A percentile compares a stretch with the other conserved stretches of the same genome.
Conservation (phyloP, 2,797 vertebrate genomes). For the Chromobotia macracanthus region DNA sequence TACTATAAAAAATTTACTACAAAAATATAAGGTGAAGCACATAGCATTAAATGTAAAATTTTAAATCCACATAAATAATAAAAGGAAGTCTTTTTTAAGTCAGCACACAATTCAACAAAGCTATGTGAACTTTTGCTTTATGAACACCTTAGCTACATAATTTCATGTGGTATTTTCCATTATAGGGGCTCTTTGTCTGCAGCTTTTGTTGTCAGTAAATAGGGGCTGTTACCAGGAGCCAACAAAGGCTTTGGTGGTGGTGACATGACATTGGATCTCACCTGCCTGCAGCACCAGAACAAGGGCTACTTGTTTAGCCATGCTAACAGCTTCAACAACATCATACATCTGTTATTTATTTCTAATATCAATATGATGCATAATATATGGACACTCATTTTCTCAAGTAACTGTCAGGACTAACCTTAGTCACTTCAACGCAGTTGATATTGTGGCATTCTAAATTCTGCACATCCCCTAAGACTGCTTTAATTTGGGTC, state of each 20-base stretch:
- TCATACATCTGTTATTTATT: constrained; percentile 4
- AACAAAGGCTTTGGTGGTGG: constrained; percentile 54
- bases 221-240: constrained; percentile 64
- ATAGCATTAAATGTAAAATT: too few relatives aligned
- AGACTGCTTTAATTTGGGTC: constrained; percentile 30
- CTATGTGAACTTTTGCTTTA: not conserved
- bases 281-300: constrained; percentile 62
- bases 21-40: too few relatives aligned
- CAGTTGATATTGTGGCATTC: constrained; percentile 15
- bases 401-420: not conserved
- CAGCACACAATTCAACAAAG: too few relatives aligned
- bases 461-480: constrained; percentile 7
- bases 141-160: too few relatives aligned
- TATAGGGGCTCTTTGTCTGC: constrained; percentile 59
- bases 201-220: constrained; percentile 72
- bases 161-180: constrained; percentile 63
- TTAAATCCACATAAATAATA: not conserved
- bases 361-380: not conserved
- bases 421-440: constrained; percentile 16
- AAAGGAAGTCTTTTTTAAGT: too few relatives aligned
- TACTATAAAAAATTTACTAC: too few relatives aligned
- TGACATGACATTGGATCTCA: constrained; percentile 68
- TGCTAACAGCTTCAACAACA: constrained; percentile 47
- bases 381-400: not conserved
- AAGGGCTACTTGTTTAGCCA: constrained; percentile 58